Base-by-base conservation (phyloP, 2,113 vertebrate genomes). In the Seriola aureovittata region DNA sequence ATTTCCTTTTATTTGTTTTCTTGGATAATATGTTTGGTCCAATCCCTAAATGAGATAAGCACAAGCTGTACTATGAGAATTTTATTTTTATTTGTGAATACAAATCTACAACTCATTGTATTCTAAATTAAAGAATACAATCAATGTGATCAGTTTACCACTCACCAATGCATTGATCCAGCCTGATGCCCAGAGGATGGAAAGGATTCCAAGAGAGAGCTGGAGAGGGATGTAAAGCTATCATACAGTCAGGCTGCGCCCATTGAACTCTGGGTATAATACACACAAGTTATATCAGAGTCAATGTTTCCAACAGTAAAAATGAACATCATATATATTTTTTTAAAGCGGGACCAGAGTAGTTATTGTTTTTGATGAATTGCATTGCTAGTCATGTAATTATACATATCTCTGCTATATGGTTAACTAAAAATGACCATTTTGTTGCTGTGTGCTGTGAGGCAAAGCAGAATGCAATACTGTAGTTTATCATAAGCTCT, bases 81-180 rank as follows among this genome's bases (percentile, higher is more conserved):
- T 23, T 55, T 55, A 4, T 54, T 8, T 48, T 4, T 8, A 23
- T 23, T 57, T 57, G 54, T 25, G 4, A 25, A 57, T 25, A 57
- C 9, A 57, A 57, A 23, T 57, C 3, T 57, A 54, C 8, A 54
- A 10, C 40, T 55, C 21, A 54, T 14, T 14, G 25, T 12, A 32
- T 71, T 23, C 12, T 42, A 74, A 68, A 71, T 71, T 32, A 85
- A 65, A 85, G 55, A 81, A 68, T 42, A 62, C 42, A 77, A 83
- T 89, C 84, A 81, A 66, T 91, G 76, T 8, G 81, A 89, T 93
- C 74, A 80, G 80, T 88, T 93, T 90, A 92, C 89, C 25, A 62
- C 81, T 86, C 80, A 75, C 79, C 75, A 76, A 91, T 91, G 84
- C 64, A 88, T 79, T 71, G 86, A 92, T 88, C 60, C 58, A 76